Evolutionary conservation across 2,888 invertebrate species (phyloP), one percentile per base, ranked within the genome.

Genomic region (Hypomecis punctinalis): DNA sequence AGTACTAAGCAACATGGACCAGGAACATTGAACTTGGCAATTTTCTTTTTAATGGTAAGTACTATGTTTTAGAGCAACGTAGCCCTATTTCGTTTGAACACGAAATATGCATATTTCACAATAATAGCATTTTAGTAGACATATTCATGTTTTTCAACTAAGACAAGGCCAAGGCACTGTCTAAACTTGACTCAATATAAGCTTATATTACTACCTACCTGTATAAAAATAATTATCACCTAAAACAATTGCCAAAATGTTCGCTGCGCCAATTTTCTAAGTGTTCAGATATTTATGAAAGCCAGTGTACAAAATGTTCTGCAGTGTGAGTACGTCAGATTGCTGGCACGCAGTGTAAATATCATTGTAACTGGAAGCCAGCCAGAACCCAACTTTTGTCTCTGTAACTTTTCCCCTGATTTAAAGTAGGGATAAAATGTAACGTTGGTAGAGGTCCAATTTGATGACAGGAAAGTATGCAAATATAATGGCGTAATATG

Each of bases 321-420:
- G 54, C 66, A 70, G 59, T 46, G 52, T 61, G 40, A 55, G 60
- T 69, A 69, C 67, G 63, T 74, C 69, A 76, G 59, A 39, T n/a
- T 55, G 55, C 71, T 79, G 81, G 80, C 78, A 75, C 68, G 70
- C 72, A 70, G 59, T 71, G 76, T 79, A 76, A 77, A 79, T 78
- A 76, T 75, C 69, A 77, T 74, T 83, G 81, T 82, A 80, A 83
- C 80, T 85, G 84, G 83, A 79, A 66, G 65, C 59, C 48, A 68
- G 83, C 83, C 84, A 85, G 76, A 70, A 71, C 61, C 61, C 70
- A 72, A 66, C 66, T 66, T 64, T 66, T 66, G 65, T 67, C 57
- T 60, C 61, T 71, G 71, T 70, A 73, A 73, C 63, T 68, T 65
- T 67, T 61, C 55, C 55, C 33, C 35, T 62, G 47, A 68, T 63